Evolutionary conservation across 2,113 vertebrate species (phyloP).

Genomic region (Seriola rivoliana): DNA sequence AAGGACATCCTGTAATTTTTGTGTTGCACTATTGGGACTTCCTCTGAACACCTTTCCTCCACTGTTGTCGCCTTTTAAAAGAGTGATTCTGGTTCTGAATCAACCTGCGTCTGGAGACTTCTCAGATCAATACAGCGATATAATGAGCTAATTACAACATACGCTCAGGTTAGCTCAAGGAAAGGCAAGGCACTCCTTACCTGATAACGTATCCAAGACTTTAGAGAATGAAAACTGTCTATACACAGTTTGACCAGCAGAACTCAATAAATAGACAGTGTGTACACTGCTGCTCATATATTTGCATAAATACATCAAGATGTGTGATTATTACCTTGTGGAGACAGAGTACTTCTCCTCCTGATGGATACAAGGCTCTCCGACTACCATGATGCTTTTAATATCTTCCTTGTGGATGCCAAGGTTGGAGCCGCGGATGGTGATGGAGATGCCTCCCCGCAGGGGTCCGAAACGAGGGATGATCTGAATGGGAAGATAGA

Average conservation of each 20-base stretch:
- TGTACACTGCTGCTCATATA: background rate
- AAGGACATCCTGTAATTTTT: background rate
- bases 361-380: conserved; percentile 86
- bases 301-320: conserved; percentile 18
- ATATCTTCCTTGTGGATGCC: conserved; percentile 90
- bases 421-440: conserved; percentile 93
- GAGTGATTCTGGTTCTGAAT: conserved; percentile 24
- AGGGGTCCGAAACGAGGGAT: conserved; percentile 90
- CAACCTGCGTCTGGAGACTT: conserved; percentile 29
- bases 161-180: conserved; percentile 21
- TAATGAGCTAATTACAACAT: conserved; percentile 59
- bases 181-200: conserved; percentile 12
- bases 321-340: conserved; percentile 86
- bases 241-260: conserved; percentile 2
- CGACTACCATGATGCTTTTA: conserved; percentile 87
- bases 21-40: background rate
- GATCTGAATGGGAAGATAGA: conserved; percentile 83
- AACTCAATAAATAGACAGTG: background rate
- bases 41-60: background rate
- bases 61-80: conserved; percentile 12
- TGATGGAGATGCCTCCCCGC: conserved; percentile 90
- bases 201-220: conserved; percentile 21
- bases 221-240: background rate
- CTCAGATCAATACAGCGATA: conserved; percentile 53
- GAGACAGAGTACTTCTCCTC: conserved; percentile 91